These are phyloP conservation scores for Catalaphyllia jardinei DNA, from an alignment of 64 coral and sea anemone species.

Conservation along the genomic window DNA sequence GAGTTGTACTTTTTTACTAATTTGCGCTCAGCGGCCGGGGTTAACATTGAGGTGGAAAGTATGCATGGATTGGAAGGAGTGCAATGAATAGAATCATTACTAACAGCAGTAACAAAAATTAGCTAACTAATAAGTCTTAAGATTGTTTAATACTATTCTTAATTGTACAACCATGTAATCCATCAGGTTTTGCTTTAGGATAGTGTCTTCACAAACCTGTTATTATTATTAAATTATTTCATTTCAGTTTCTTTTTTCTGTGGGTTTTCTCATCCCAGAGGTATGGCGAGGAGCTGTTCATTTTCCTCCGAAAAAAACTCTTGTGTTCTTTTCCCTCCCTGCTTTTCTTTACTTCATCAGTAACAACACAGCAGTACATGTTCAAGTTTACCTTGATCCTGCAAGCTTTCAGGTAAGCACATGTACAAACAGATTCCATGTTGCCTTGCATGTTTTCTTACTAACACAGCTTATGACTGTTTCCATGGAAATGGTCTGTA, in stretches of 20 bases:
- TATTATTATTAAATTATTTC: not conserved
- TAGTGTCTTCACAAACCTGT: not conserved
- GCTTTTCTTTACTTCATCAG: conserved; percentile 82
- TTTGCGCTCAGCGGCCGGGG: too few relatives aligned
- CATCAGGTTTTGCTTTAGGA: not conserved
- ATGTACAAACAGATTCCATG: too few relatives aligned
- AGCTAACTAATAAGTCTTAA: too few relatives aligned
- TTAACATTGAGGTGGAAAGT: too few relatives aligned
- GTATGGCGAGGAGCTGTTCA: conserved; percentile 20
- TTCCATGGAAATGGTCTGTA: too few relatives aligned
- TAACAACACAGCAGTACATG: conserved; percentile 89
- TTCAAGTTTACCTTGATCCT: conserved; percentile 89
- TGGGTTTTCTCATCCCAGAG: conserved; percentile 69
- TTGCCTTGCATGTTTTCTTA: too few relatives aligned
- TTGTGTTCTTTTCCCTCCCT: conserved; percentile 75
- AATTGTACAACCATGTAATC: not conserved
- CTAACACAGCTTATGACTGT: too few relatives aligned
- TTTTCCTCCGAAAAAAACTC: conserved; percentile 46
- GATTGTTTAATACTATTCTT: too few relatives aligned
- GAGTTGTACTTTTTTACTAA: too few relatives aligned
- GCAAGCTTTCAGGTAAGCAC: conserved; percentile 89
- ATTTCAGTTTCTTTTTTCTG: conserved; percentile 75
- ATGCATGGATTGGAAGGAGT: too few relatives aligned
- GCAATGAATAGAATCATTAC: too few relatives aligned
- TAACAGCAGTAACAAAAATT: too few relatives aligned